These are phyloP conservation scores for Ecliptopera silaceata DNA, from an alignment of 2,888 invertebrate species.

Conservation along the genomic window DNA sequence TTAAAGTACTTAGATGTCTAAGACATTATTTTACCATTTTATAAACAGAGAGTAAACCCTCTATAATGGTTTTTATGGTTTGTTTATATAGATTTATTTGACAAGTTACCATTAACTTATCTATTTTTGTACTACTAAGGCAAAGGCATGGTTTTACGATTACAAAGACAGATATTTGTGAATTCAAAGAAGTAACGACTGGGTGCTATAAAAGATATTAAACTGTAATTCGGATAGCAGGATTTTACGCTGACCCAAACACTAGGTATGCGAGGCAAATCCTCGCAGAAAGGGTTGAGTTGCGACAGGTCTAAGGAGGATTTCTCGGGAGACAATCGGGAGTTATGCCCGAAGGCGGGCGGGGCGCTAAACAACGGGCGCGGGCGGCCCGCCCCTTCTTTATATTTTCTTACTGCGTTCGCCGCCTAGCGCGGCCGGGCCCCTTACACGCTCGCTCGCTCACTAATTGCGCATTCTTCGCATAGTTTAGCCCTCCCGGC, in stretches of 20 bases:
- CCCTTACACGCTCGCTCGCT: conserved; percentile 88
- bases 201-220: conserved; percentile 50
- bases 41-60: conserved; percentile 2
- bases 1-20: conserved; percentile 38
- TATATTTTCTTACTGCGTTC: conserved; percentile 87
- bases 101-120: not conserved
- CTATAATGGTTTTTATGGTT: conserved; percentile 2
- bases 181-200: conserved; percentile 22
- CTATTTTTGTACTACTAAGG: not conserved
- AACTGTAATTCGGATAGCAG: conserved; percentile 64
- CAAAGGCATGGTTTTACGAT: not conserved
- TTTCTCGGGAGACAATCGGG: conserved; percentile 82
- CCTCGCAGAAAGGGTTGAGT: conserved; percentile 78
- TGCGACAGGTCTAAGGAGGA: conserved; percentile 79
- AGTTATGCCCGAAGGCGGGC: conserved; percentile 82
- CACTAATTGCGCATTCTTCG: conserved; percentile 99
- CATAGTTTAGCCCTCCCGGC: conserved; percentile 93
- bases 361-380: conserved; percentile 82
- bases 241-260: conserved; percentile 82
- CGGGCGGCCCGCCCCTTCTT: conserved; percentile 85
- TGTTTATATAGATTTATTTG: not conserved
- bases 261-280: conserved; percentile 76
- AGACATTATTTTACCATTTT: conserved; percentile 36
- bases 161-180: conserved; percentile 7
- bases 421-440: conserved; percentile 84